Conservation (phyloP, 2,797 vertebrate species). For the Cirrhinus mrigala region DNA sequence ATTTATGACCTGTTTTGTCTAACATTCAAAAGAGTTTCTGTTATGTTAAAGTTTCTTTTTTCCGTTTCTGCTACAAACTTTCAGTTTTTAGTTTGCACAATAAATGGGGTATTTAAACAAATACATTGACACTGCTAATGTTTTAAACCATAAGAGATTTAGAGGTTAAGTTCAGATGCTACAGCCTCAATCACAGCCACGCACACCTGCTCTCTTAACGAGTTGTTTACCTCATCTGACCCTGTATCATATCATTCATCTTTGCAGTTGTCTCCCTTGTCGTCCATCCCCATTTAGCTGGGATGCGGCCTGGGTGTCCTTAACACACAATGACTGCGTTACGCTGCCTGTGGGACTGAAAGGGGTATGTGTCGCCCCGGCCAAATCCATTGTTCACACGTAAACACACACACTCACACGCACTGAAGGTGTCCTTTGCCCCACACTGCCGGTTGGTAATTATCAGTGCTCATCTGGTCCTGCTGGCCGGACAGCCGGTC, state of each 20-base stretch:
- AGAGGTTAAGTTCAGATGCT: conserved; percentile 6
- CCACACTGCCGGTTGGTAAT: conserved; percentile 63
- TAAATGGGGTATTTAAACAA: neutral
- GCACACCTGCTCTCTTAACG: conserved; percentile 16
- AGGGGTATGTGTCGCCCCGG: conserved; percentile 41
- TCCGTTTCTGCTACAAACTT: neutral
- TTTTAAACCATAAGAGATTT: conserved; percentile 7
- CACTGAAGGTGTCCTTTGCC: conserved; percentile 64
- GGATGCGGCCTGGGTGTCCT: neutral
- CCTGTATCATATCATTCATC: conserved; percentile 14
- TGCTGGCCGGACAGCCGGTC: conserved; percentile 65
- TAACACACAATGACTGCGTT: conserved; percentile 34
- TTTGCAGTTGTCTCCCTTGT: conserved; percentile 27
- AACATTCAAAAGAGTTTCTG: neutral
- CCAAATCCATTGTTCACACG: conserved; percentile 45
- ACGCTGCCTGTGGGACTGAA: conserved; percentile 44
- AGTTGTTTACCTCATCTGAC: conserved; percentile 20
- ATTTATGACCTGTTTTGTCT: neutral
- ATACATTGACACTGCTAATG: conserved; percentile 8
- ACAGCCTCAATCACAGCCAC: neutral
- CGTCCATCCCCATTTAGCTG: conserved; percentile 20
- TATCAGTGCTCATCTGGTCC: conserved; percentile 66
- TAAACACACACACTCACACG: conserved; percentile 42
- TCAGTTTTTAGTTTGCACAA: neutral
- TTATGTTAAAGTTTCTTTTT: neutral